These are phyloP conservation scores for Nemoura dubitans DNA, from an alignment of 2,888 invertebrate species.

Conservation along the genomic window DNA sequence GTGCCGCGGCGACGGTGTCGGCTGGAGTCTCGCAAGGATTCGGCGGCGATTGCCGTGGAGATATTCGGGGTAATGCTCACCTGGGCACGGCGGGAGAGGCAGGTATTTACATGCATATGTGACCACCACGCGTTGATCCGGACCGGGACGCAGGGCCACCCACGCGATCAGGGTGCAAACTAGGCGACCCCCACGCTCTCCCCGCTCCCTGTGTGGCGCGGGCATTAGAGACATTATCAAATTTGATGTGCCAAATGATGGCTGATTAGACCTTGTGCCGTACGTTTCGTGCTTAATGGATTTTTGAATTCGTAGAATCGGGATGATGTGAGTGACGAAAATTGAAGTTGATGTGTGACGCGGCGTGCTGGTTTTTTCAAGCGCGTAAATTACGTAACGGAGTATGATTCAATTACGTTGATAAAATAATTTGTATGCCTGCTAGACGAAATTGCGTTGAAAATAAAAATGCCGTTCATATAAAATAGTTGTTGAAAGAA, in stretches of 20 bases:
- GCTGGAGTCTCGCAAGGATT: neutral
- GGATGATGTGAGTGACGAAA: neutral
- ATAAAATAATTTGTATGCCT: neutral
- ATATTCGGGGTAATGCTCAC: neutral
- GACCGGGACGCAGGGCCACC: neutral
- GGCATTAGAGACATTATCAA: neutral
- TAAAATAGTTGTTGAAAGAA: neutral
- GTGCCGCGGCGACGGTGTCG: neutral
- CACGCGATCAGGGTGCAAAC: neutral
- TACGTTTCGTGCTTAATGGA: neutral
- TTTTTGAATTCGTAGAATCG: neutral
- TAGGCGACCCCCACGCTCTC: neutral
- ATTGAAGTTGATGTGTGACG: constrained; percentile 1
- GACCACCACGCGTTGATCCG: neutral
- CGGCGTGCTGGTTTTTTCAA: neutral
- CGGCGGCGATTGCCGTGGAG: neutral
- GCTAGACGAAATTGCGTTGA: neutral
- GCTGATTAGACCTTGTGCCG: neutral
- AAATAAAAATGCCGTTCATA: neutral
- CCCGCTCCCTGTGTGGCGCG: neutral
- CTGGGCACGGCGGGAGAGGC: neutral
- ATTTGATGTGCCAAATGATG: neutral
- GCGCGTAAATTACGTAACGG: neutral
- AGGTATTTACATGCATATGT: neutral
- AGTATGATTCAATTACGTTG: neutral